Base-by-base conservation (phyloP, 2,888 invertebrate genomes). In the Iphiclides podalirius region DNA sequence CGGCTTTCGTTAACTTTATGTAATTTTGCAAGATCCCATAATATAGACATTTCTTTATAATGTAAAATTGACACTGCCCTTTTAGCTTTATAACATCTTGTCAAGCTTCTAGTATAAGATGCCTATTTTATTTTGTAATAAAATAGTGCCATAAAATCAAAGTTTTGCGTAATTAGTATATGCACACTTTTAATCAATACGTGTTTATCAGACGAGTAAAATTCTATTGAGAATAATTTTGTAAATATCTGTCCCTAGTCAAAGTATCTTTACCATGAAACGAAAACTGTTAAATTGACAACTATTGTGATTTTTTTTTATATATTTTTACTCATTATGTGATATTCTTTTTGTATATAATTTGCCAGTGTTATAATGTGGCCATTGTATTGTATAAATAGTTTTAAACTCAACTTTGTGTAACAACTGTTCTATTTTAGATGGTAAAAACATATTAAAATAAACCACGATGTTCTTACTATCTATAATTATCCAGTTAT, bases 301-400 rank as follows among this genome's bases (percentile, higher is more conserved):
- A 53, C 47, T 43, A 53, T 52, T 53, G 37, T 59, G 38, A 28
- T 52, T 52, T n/a, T 55, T 51, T 54, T 47, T 58, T 49, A 58
- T 65, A 64, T 66, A 67, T 75, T 28, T 72, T n/a, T 76, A 79
- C 75, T 79, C 72, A 70, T 75, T 37, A 74, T 84, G 85, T 85
- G 81, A 84, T 84, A 81, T 75, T 75, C 71, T 72, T 68, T 72
- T n/a, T 78, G 79, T 83, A 80, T 80, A 82, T n/a, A 79, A 65
- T 70, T 72, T 75, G 75, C 73, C 75, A 75, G 73, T 77, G 65
- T 66, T 67, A 65, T 72, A 54, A 65, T 72, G 80, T 84, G 83
- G 85, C 84, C 84, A 85, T 86, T 75, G 35, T 67, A 68, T 64
- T 74, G 61, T 64, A 59, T 63, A 67, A 61, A 60, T 64, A 60